Evolutionary conservation across 2,797 vertebrate species (phyloP).

Genomic region (Manis javanica): DNA sequence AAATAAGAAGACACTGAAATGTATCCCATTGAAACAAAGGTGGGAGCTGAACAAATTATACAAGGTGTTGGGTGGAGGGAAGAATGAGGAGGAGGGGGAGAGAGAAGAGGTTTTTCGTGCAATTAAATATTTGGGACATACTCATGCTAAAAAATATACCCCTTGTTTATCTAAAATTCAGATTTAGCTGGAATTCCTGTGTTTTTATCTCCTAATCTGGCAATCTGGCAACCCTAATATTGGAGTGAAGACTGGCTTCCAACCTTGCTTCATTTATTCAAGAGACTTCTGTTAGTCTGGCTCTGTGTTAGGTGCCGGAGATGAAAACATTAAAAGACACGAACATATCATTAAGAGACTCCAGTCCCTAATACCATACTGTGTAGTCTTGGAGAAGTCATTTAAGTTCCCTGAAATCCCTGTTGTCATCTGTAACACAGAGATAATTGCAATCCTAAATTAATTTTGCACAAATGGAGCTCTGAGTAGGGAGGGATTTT

Average conservation of each 20-base stretch:
- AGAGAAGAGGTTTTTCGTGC: background rate
- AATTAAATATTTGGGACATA: background rate
- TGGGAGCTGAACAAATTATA: background rate
- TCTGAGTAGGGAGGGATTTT: background rate
- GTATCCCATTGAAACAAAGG: background rate
- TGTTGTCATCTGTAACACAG: background rate
- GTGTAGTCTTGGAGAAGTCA: background rate
- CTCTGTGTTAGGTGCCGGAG: background rate
- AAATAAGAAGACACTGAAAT: background rate
- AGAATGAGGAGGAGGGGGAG: background rate
- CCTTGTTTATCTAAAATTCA: constrained; percentile 32
- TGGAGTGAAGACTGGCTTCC: background rate
- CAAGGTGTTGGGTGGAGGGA: background rate
- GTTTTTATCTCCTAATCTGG: constrained; percentile 4
- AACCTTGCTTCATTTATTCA: background rate
- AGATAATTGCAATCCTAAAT: background rate
- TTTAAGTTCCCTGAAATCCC: constrained; percentile 6
- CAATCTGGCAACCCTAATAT: background rate
- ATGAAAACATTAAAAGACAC: background rate
- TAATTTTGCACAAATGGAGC: background rate
- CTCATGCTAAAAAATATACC: background rate
- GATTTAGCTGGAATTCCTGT: background rate
- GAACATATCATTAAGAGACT: background rate
- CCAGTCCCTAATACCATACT: background rate
- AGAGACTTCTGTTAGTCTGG: background rate